phyloP scores from a whole-genome alignment of 2,113 vertebrate genomes.

The Gymnocephalus cernua region DNA sequence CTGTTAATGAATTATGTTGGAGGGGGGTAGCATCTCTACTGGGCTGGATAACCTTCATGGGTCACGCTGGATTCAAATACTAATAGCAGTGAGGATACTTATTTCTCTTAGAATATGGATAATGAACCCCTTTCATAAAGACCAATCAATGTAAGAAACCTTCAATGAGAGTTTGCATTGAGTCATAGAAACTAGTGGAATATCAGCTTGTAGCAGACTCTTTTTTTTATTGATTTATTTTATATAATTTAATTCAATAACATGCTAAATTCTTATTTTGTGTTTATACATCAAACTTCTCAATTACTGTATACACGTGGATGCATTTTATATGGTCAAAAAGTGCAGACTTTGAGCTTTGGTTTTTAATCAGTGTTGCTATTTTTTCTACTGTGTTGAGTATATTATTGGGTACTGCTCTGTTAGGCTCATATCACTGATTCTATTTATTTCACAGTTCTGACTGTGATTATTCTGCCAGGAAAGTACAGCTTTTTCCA shows the following conservation, averaged over 20 bases:
- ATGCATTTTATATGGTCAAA: background rate
- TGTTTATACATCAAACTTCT: background rate
- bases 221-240: background rate
- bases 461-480: slow-evolving; percentile 25
- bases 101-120: background rate
- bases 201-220: background rate
- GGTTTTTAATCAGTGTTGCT: background rate
- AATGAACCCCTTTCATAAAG: background rate
- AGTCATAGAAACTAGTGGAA: background rate
- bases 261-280: background rate
- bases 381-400: background rate
- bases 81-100: too few relatives aligned
- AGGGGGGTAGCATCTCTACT: too few relatives aligned
- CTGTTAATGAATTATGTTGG: background rate
- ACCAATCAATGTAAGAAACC: background rate
- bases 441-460: slow-evolving; percentile 37
- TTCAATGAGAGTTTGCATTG: background rate
- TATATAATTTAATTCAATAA: background rate
- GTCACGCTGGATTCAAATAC: too few relatives aligned
- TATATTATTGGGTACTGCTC: background rate
- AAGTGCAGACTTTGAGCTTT: background rate
- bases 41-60: too few relatives aligned
- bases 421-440: slow-evolving; percentile 5
- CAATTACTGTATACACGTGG: background rate
- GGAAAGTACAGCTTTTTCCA: slow-evolving; percentile 32